Evolutionary conservation across 2,888 invertebrate genomes (phyloP).

Genomic region (Andrena fulva): DNA sequence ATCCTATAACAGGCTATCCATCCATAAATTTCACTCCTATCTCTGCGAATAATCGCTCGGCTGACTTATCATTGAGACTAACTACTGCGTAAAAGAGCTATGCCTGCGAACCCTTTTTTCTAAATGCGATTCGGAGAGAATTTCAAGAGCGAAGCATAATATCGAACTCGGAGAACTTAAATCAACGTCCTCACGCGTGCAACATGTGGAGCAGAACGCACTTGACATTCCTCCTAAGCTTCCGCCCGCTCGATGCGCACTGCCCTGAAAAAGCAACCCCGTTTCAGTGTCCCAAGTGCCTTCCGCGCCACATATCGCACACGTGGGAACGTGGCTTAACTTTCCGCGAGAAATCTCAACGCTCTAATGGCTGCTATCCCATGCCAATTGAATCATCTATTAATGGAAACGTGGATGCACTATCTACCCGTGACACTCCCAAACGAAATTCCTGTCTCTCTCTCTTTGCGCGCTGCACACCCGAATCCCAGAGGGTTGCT

Average conservation of each 20-base stretch:
- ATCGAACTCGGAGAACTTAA: background rate
- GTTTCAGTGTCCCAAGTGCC: background rate
- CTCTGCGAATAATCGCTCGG: no score
- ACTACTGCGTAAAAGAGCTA: no score
- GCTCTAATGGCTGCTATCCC: no score
- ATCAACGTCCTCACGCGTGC: background rate
- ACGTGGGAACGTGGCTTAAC: background rate
- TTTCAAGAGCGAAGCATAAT: background rate
- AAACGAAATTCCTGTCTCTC: no score
- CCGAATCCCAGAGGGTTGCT: constrained; percentile 7
- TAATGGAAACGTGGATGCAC: no score
- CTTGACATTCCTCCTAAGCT: background rate
- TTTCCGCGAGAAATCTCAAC: background rate
- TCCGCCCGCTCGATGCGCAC: background rate
- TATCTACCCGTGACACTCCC: no score
- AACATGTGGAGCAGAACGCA: background rate
- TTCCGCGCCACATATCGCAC: background rate
- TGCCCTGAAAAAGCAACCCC: background rate
- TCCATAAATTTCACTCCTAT: no score
- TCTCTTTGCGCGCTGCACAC: no score
- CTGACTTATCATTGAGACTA: no score
- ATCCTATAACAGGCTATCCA: no score
- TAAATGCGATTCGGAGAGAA: background rate
- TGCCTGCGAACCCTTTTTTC: background rate
- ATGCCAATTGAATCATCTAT: no score